Percentiles rank a stretch among this genome's conserved stretches.
These are phyloP conservation scores for Sternotherus odoratus DNA, from an alignment of 2,797 vertebrate genomes.

Conservation along the genomic window DNA sequence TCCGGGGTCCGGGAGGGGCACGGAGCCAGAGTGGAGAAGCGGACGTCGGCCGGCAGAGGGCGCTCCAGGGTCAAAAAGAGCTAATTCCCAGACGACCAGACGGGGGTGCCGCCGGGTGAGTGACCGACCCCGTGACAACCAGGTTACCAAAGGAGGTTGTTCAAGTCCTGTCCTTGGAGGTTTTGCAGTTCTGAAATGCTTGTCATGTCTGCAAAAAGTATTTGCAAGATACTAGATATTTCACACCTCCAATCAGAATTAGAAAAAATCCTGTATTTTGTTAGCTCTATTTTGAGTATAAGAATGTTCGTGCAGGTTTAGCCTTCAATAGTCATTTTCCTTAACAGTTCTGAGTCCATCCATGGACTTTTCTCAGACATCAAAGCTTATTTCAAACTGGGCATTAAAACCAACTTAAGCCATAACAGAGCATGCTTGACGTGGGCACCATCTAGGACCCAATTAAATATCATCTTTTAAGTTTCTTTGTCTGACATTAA, in stretches of 20 bases:
- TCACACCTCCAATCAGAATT: constrained; percentile 2
- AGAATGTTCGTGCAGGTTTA: constrained; percentile 32
- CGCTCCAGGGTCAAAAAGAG: too few species aligned
- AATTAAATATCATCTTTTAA: constrained; percentile 10
- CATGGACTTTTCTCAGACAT: constrained; percentile 65
- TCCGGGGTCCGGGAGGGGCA: too few species aligned
- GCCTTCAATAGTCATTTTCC: constrained; percentile 51
- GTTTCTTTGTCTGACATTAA: constrained; percentile 32
- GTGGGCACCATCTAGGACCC: constrained; percentile 2
- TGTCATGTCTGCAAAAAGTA: background rate
- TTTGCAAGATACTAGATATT: background rate
- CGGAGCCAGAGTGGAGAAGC: too few species aligned
- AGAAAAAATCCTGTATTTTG: constrained; percentile 23
- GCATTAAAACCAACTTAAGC: constrained; percentile 56
- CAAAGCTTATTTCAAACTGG: constrained; percentile 64
- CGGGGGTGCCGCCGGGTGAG: too few species aligned
- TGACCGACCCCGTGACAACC: too few species aligned
- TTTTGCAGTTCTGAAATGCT: background rate
- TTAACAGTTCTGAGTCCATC: constrained; percentile 60
- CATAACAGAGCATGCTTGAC: constrained; percentile 34
- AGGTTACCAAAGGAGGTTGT: background rate
- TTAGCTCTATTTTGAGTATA: constrained; percentile 20
- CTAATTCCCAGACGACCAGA: too few species aligned
- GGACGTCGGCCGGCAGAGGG: too few species aligned
- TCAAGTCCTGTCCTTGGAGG: background rate